Evolutionary conservation across 2,113 vertebrate genomes (phyloP).

Genomic region (Ondatra zibethicus): DNA sequence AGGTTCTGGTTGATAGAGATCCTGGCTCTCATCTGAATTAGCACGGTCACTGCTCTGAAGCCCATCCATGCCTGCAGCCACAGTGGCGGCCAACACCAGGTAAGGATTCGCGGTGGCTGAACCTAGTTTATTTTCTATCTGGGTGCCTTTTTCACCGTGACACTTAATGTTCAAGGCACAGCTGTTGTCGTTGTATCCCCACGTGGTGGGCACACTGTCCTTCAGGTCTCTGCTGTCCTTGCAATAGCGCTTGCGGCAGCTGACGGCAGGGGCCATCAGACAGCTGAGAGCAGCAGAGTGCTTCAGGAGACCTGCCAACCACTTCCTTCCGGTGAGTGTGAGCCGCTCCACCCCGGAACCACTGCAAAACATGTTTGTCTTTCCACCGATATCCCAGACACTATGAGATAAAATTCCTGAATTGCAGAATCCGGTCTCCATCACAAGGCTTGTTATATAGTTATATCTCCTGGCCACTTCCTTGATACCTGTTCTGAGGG

Average conservation of each 20-base stretch:
- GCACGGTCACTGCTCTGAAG: conserved; percentile 86
- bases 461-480: conserved; percentile 95
- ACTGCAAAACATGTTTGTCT: conserved; percentile 89
- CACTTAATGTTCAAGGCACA: conserved; percentile 93
- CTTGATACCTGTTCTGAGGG: conserved; percentile 95
- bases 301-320: conserved; percentile 92
- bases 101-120: conserved; percentile 96
- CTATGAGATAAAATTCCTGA: conserved; percentile 93
- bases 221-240: conserved; percentile 90
- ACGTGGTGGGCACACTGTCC: conserved; percentile 88
- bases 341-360: conserved; percentile 84
- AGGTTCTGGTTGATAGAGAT: conserved; percentile 78
- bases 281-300: conserved; percentile 96
- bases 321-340: conserved; percentile 90
- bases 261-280: conserved; percentile 91
- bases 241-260: conserved; percentile 90
- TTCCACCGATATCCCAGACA: conserved; percentile 91
- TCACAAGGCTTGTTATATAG: conserved; percentile 94
- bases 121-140: conserved; percentile 94
- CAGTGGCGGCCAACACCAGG: conserved; percentile 92
- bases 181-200: conserved; percentile 94
- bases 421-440: conserved; percentile 91
- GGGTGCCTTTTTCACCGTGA: conserved; percentile 90
- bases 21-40: conserved; percentile 79
- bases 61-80: conserved; percentile 95